Evolutionary conservation across 2,888 invertebrate genomes (phyloP).

Genomic region (Drosophila recens): DNA sequence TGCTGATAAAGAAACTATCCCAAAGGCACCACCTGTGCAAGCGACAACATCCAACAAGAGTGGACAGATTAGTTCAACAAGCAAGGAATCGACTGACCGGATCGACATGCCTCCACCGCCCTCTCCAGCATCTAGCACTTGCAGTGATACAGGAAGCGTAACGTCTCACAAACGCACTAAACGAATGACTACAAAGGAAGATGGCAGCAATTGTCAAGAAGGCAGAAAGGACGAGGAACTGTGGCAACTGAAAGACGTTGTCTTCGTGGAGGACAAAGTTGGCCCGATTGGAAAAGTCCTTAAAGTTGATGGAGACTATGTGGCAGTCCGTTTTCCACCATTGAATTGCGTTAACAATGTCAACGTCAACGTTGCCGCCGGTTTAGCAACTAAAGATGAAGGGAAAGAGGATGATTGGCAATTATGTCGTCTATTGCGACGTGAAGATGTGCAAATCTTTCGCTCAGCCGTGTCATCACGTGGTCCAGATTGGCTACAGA

Average conservation of each 20-base stretch:
- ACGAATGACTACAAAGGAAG: constrained; percentile 92
- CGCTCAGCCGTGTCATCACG: constrained; percentile 92
- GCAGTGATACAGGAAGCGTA: constrained; percentile 95
- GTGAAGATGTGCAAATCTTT: constrained; percentile 96
- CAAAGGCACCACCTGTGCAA: constrained; percentile 57
- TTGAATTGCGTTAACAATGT: constrained; percentile 67
- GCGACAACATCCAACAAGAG: constrained; percentile 60
- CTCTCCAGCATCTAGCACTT: constrained; percentile 98
- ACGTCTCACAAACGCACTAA: constrained; percentile 94
- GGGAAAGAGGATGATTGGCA: constrained; percentile 91
- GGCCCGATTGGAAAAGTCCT: constrained; percentile 95
- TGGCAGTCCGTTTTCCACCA: constrained; percentile 96
- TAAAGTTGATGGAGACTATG: constrained; percentile 98
- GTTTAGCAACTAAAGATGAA: constrained; percentile 60
- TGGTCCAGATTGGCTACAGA: constrained; percentile 97
- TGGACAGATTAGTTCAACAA: constrained; percentile 83
- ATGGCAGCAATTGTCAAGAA: constrained; percentile 86
- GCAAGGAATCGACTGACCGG: constrained; percentile 94
- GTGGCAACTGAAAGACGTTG: constrained; percentile 98
- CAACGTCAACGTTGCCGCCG: constrained; percentile 55
- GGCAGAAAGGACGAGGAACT: constrained; percentile 95
- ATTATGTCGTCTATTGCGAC: constrained; percentile 96
- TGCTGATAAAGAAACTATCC: constrained; percentile 49
- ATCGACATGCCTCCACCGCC: constrained; percentile 99
- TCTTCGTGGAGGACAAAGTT: constrained; percentile 98